Percentiles rank a stretch among this genome's conserved stretches.
Conservation (phyloP, 1,140 invertebrate species). For the Hylyphantes graminicola region DNA sequence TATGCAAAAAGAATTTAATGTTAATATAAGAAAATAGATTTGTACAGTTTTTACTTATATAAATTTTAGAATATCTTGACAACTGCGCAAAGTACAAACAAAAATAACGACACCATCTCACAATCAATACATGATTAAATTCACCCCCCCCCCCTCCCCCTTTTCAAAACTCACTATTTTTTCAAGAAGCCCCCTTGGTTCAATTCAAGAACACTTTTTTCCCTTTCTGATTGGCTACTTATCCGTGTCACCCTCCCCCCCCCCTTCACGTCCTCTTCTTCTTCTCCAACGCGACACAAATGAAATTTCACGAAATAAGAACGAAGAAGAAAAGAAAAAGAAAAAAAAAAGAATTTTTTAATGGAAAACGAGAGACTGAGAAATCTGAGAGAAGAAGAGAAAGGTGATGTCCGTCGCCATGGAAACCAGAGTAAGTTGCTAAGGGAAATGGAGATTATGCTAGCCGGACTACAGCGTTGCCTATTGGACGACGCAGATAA, state of each 20-base stretch:
- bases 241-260: constrained; percentile 34
- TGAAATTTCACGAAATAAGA: constrained; percentile 57
- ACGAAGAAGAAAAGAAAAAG: neutral
- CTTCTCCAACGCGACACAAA: constrained; percentile 39
- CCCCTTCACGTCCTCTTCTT: neutral
- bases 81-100: no score
- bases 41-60: no score
- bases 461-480: constrained; percentile 24
- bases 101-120: no score
- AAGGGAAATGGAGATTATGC: constrained; percentile 54
- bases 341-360: constrained; percentile 37
- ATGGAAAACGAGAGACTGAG: constrained; percentile 57
- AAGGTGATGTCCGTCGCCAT: constrained; percentile 53
- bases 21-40: no score
- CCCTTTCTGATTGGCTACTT: constrained; percentile 55
- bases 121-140: neutral
- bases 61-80: no score
- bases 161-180: constrained; percentile 42
- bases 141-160: neutral
- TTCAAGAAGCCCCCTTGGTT: constrained; percentile 17
- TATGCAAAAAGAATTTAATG: no score
- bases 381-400: constrained; percentile 31
- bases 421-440: constrained; percentile 46
- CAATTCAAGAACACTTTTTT: constrained; percentile 38
- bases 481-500: constrained; percentile 55